Evolutionary conservation across 2,888 invertebrate species (phyloP).

Genomic region (Ceraclea dissimilis): DNA sequence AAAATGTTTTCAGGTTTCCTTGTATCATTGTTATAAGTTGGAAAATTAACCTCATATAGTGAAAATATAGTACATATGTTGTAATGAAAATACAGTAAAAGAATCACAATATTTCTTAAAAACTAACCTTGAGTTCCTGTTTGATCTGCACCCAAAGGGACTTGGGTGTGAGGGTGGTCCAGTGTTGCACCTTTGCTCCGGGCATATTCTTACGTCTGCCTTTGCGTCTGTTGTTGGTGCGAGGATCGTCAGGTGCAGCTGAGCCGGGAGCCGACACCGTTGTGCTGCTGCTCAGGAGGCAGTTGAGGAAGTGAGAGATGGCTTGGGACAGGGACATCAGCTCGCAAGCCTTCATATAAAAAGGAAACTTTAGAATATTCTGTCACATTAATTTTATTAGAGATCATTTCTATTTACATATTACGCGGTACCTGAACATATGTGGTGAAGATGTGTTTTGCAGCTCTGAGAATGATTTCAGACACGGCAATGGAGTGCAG

Average conservation of each 20-base stretch:
- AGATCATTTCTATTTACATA: not conserved
- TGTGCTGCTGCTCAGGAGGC: conserved; percentile 72
- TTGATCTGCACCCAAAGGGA: conserved; percentile 83
- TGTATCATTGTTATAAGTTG: too few species aligned
- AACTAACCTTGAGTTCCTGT: conserved; percentile 57
- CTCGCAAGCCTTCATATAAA: conserved; percentile 76
- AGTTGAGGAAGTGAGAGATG: conserved; percentile 94
- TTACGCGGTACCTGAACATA: conserved; percentile 68
- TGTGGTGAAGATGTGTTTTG: conserved; percentile 88
- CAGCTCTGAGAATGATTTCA: conserved; percentile 83
- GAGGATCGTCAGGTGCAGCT: conserved; percentile 33
- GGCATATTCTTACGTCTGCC: conserved; percentile 56
- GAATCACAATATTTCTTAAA: too few species aligned
- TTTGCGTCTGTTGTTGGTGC: conserved; percentile 32
- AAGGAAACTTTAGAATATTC: conserved; percentile 24
- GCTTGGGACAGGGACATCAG: conserved; percentile 85
- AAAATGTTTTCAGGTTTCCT: too few species aligned
- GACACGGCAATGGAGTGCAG: conserved; percentile 81
- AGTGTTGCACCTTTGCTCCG: conserved; percentile 59
- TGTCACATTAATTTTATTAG: too few species aligned
- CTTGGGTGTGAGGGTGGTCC: conserved; percentile 82
- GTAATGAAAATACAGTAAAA: too few species aligned
- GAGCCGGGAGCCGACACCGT: conserved; percentile 53
- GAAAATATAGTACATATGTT: too few species aligned
- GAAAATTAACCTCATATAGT: too few species aligned